Percentiles rank a stretch among this genome's conserved stretches.
phyloP scores from a whole-genome alignment of 1,140 invertebrate species.

The Drosophila sturtevanti region DNA sequence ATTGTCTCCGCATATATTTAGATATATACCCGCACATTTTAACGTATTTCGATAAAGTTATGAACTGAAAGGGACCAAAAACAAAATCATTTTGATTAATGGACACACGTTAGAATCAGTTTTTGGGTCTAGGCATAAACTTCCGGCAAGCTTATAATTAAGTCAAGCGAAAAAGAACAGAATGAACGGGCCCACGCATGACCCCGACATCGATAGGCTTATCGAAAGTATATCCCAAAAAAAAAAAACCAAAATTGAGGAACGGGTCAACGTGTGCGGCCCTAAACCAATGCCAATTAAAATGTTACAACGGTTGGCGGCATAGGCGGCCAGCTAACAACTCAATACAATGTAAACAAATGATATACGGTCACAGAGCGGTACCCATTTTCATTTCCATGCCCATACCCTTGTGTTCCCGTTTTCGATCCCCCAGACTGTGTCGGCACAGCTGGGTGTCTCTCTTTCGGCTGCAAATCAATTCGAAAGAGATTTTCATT shows the following conservation, averaged over 20 bases:
- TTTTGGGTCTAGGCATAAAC: conserved; percentile 37
- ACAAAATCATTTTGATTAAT: conserved; percentile 42
- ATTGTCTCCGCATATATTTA: no score
- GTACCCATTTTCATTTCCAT: conserved; percentile 11
- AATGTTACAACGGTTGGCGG: conserved; percentile 52
- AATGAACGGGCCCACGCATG: conserved; percentile 45
- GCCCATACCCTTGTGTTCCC: background rate
- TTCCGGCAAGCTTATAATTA: conserved; percentile 65
- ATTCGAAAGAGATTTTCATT: conserved; percentile 76
- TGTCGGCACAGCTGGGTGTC: conserved; percentile 51
- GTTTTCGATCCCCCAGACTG: conserved; percentile 10
- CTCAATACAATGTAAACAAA: conserved; percentile 81
- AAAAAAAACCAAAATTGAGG: background rate
- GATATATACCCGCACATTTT: conserved; percentile 49
- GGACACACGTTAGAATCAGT: conserved; percentile 13
- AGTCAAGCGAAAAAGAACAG: conserved; percentile 14
- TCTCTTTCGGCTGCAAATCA: conserved; percentile 53
- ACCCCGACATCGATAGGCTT: conserved; percentile 39
- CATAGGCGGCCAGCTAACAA: conserved; percentile 63
- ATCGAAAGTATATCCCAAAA: conserved; percentile 41
- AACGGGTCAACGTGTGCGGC: conserved; percentile 60
- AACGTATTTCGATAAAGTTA: conserved; percentile 55
- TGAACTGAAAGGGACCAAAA: conserved; percentile 37
- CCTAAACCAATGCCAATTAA: conserved; percentile 64
- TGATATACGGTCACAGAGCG: conserved; percentile 73